phyloP scores from a whole-genome alignment of 2,113 vertebrate species.

The Candoia aspera region DNA sequence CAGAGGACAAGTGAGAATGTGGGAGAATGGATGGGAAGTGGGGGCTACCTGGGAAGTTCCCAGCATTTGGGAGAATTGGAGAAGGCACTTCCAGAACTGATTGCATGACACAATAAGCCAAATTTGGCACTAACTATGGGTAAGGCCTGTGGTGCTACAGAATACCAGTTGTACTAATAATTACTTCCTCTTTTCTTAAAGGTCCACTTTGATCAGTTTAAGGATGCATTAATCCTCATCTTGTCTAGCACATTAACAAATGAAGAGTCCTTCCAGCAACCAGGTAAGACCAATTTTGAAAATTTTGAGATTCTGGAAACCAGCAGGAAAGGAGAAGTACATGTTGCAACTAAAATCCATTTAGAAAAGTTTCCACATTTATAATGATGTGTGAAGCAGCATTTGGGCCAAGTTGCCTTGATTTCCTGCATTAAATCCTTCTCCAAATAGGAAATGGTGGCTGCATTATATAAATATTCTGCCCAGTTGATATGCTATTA shows the following conservation, averaged over 20 bases:
- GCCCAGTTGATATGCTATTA: neutral
- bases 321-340: neutral
- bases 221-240: conserved; percentile 90
- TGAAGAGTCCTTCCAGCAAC: conserved; percentile 75
- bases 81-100: neutral
- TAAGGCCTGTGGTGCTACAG: neutral
- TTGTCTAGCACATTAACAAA: conserved; percentile 80
- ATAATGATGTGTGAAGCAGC: neutral
- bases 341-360: neutral
- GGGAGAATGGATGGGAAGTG: neutral
- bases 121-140: neutral
- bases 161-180: neutral
- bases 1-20: neutral
- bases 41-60: neutral
- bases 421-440: neutral
- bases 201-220: conserved; percentile 95
- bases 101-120: neutral
- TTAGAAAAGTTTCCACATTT: neutral
- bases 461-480: neutral
- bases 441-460: neutral
- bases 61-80: neutral
- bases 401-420: neutral
- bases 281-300: conserved; percentile 76
- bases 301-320: neutral
- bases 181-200: conserved; percentile 56